Conservation (phyloP, 2,113 vertebrate species). For the Sebastes schlegelii region DNA sequence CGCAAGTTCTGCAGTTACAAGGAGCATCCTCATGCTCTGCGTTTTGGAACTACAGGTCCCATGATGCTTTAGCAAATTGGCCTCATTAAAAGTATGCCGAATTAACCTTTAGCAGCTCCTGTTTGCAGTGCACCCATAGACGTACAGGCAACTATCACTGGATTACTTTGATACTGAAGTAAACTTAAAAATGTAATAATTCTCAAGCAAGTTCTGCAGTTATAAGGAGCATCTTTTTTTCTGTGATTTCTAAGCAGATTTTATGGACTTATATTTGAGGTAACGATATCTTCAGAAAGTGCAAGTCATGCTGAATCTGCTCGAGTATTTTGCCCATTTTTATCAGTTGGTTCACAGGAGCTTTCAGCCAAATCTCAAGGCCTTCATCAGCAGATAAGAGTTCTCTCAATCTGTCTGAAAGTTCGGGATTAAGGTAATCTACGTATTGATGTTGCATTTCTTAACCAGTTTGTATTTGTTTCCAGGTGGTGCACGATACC, state of each 20-base stretch:
- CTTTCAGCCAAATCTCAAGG: not conserved
- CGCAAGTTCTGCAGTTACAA: not conserved
- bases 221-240: too few relatives aligned
- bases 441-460: too few relatives aligned
- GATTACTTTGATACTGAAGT: too few relatives aligned
- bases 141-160: not conserved
- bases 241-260: too few relatives aligned
- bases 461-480: slow-evolving; percentile 7
- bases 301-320: too few relatives aligned
- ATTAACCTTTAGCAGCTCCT: not conserved
- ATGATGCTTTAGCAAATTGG: not conserved
- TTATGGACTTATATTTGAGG: too few relatives aligned
- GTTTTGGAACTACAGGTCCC: not conserved
- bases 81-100: not conserved
- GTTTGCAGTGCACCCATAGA: too few relatives aligned
- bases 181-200: too few relatives aligned
- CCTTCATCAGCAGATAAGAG: not conserved
- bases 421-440: not conserved
- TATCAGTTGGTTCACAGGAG: not conserved
- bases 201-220: too few relatives aligned
- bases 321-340: not conserved
- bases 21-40: not conserved
- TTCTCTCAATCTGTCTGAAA: not conserved
- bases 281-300: too few relatives aligned
- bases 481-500: slow-evolving; percentile 90